Evolutionary conservation across 2,797 vertebrate species (phyloP).

Genomic region (Smutsia gigantea): DNA sequence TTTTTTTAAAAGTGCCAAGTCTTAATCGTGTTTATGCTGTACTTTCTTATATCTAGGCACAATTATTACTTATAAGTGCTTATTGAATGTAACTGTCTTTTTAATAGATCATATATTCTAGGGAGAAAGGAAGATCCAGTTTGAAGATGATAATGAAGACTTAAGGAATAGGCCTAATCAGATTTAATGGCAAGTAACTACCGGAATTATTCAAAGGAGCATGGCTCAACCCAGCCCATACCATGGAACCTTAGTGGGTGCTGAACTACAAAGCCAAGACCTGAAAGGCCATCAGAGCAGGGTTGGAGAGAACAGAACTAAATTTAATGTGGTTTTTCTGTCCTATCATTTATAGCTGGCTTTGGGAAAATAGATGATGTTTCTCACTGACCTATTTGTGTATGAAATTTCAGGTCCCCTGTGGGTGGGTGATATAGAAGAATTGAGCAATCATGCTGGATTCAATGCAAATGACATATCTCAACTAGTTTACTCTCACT

Average conservation of each 20-base stretch:
- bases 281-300: not conserved
- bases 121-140: not conserved
- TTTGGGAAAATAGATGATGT: not conserved
- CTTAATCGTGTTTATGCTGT: not conserved
- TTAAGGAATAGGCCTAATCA: not conserved
- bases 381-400: not conserved
- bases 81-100: not conserved
- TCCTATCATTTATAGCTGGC: not conserved
- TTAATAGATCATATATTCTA: not conserved
- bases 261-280: not conserved
- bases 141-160: not conserved
- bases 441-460: not conserved
- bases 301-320: not conserved
- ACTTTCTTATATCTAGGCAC: not conserved
- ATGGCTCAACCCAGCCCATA: not conserved
- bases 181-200: not conserved
- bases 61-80: not conserved
- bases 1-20: not conserved
- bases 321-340: not conserved
- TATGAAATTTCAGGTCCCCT: not conserved
- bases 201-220: not conserved
- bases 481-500: not conserved
- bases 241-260: not conserved
- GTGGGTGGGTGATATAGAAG: not conserved
- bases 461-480: not conserved